These are phyloP conservation scores for Euclidia mi DNA, from an alignment of 2,888 invertebrate genomes.

Conservation along the genomic window DNA sequence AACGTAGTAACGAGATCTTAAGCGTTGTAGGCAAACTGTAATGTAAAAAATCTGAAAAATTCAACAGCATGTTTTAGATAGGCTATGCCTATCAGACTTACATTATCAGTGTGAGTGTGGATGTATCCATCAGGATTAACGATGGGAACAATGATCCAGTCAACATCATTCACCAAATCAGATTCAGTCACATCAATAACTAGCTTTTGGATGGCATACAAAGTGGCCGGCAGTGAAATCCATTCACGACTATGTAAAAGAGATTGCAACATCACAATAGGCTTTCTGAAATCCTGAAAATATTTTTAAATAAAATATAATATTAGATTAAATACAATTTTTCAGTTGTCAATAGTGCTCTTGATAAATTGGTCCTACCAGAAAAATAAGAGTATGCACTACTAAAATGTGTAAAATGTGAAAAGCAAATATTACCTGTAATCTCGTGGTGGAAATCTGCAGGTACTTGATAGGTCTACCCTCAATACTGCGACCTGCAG, in stretches of 20 bases:
- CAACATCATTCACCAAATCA: constrained; percentile 88
- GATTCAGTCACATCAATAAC: constrained; percentile 88
- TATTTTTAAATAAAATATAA: too few species aligned
- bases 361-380: too few species aligned
- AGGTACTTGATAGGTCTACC: constrained; percentile 88
- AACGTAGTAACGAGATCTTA: too few species aligned
- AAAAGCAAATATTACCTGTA: constrained; percentile 61
- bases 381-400: too few species aligned
- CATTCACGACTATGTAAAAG: constrained; percentile 92
- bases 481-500: constrained; percentile 89
- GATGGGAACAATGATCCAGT: constrained; percentile 92
- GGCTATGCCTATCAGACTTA: too few species aligned
- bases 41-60: too few species aligned
- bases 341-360: too few species aligned
- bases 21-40: too few species aligned
- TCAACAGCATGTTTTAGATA: too few species aligned
- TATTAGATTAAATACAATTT: too few species aligned
- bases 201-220: constrained; percentile 91
- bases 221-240: constrained; percentile 91
- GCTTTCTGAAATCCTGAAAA: constrained; percentile 78
- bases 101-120: constrained; percentile 85
- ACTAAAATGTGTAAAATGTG: too few species aligned
- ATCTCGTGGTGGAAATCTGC: constrained; percentile 87
- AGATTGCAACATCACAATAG: constrained; percentile 90
- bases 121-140: constrained; percentile 93